Conservation (phyloP, 1,140 invertebrate genomes). For the Hydropsyche tenuis region DNA sequence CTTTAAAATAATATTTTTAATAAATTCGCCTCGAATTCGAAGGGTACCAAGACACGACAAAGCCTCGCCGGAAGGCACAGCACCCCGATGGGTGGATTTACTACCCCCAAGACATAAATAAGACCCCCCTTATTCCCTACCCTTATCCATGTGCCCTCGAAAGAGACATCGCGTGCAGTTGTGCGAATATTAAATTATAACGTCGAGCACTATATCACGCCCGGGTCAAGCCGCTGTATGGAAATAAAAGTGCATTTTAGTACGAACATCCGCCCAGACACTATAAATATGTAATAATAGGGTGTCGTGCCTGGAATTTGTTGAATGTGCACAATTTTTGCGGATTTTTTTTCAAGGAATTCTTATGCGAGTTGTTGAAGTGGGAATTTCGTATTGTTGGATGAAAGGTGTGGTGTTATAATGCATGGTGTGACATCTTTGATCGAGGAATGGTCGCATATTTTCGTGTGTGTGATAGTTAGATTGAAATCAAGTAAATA, state of each 20-base stretch:
- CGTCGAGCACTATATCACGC: slow-evolving; percentile 1
- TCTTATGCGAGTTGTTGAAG: no score
- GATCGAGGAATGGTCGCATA: no score
- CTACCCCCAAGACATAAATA: not conserved
- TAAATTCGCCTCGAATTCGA: not conserved
- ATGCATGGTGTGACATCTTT: no score
- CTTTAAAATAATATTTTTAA: not conserved
- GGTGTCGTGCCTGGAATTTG: not conserved
- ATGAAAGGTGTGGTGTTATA: no score
- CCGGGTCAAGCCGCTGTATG: not conserved
- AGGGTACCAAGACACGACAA: not conserved
- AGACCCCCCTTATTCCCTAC: not conserved
- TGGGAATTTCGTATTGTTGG: no score
- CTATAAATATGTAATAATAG: not conserved
- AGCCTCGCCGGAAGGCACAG: not conserved
- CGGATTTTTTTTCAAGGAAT: not conserved
- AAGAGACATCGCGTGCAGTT: slow-evolving; percentile 5
- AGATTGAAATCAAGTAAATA: no score
- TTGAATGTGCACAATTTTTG: not conserved
- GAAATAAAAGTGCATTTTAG: not conserved
- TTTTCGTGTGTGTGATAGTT: no score
- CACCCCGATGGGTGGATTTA: not conserved
- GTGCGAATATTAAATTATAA: slow-evolving; percentile 19
- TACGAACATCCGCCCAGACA: not conserved
- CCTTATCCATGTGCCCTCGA: no score